phyloP scores from a whole-genome alignment of 2,113 vertebrate species.

The Cavia aperea region DNA sequence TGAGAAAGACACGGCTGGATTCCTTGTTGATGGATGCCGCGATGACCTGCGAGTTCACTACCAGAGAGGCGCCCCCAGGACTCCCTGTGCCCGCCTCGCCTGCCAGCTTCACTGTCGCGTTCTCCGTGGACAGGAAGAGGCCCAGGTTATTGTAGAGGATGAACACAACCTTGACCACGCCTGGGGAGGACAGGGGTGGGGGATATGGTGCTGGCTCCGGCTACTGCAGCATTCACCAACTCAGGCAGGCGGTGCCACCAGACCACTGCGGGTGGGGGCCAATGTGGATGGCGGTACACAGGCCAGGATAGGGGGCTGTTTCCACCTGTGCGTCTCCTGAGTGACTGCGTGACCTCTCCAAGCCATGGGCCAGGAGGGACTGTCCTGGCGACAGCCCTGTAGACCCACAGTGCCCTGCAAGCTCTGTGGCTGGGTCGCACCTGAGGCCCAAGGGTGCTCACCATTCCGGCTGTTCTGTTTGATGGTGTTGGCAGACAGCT shows the following conservation, averaged over 20 bases:
- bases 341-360: no score
- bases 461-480: conserved; percentile 96
- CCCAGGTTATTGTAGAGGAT: conserved; percentile 93
- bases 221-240: no score
- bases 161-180: conserved; percentile 93
- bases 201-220: no score
- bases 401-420: background rate
- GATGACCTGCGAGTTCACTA: conserved; percentile 91
- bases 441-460: conserved; percentile 67
- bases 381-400: background rate
- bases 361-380: background rate
- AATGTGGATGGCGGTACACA: background rate
- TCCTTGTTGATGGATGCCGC: conserved; percentile 94
- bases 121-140: conserved; percentile 90
- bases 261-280: background rate
- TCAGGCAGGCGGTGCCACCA: no score
- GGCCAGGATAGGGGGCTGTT: no score
- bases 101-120: conserved; percentile 89
- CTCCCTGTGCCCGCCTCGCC: conserved; percentile 74
- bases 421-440: no score
- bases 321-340: no score
- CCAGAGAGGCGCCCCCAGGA: conserved; percentile 78
- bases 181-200: conserved; percentile 66
- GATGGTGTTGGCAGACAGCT: conserved; percentile 90
- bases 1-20: conserved; percentile 90